Evolutionary conservation across 2,113 vertebrate species (phyloP).

Genomic region (Conger conger): DNA sequence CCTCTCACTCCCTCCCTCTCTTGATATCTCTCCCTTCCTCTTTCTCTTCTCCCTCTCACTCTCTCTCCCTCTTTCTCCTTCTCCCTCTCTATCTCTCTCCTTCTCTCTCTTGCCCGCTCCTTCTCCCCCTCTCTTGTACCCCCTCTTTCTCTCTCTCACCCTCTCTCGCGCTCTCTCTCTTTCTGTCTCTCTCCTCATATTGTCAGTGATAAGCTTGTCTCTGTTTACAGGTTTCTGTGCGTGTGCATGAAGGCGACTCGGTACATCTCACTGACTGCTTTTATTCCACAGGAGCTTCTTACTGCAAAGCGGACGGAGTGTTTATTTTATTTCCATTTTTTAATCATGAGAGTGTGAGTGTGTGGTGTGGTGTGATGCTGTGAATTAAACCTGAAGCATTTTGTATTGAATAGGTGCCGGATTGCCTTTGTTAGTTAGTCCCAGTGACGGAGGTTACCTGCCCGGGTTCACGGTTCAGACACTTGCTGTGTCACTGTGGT

Average conservation of each 20-base stretch:
- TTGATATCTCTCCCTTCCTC: no score
- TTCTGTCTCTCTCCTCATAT: not conserved
- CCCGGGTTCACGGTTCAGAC: constrained; percentile 62
- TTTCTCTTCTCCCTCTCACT: no score
- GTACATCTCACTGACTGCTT: not conserved
- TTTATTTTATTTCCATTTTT: not conserved
- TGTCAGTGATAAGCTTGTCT: not conserved
- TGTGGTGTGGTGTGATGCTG: constrained; percentile 33
- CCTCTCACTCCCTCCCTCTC: no score
- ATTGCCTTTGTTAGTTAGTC: constrained; percentile 68
- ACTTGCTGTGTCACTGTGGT: constrained; percentile 42
- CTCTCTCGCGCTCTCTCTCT: not conserved
- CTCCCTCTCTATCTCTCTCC: no score
- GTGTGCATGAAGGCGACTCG: not conserved
- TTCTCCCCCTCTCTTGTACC: no score
- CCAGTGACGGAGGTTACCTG: constrained; percentile 64
- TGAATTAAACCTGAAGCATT: constrained; percentile 58
- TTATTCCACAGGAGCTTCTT: not conserved
- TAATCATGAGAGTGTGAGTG: not conserved
- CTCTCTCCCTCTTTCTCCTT: no score
- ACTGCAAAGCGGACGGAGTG: not conserved
- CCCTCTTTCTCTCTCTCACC: not conserved
- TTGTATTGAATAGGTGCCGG: constrained; percentile 67
- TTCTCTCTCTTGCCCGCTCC: no score
- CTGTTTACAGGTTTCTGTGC: not conserved